Base-by-base conservation (phyloP, 1,140 invertebrate species). In the Trinorchestia longiramus region DNA sequence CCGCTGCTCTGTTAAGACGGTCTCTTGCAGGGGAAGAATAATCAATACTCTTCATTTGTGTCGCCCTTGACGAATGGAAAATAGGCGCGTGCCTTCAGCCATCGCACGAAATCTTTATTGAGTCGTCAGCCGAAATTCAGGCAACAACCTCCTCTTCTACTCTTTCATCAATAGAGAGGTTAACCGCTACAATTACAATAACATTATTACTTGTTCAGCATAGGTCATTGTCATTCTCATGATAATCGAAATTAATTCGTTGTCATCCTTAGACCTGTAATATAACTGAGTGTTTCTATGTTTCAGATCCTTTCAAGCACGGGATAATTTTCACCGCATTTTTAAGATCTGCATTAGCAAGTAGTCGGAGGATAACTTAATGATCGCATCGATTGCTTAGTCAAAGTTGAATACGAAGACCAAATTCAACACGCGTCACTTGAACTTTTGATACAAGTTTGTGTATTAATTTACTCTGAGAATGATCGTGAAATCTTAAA, bases 31-130 rank as follows among this genome's bases (percentile, higher is more conserved):
- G 62, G 62, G 62, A 77, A 77, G 62, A 77, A 77, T 77, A 77
- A 77, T 77, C 62, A 36, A 77, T 77, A 77, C 62, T 77, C 62
- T 77, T 77, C 62, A 77, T 77, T 77, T 77, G 62, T 77, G 62
- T 77, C 62, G 62, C 62, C 62, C 62, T 77, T 77, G 62, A 77
- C 62, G 62, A 77, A 77, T 77, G 62, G 28, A 77, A 77, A 77
- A 15, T 28, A 23, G 62, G 62, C 62, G 28, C 62, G 62, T 77
- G 62, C 62, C 62, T 77, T 77, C 62, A 77, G 62, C 62, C 28
- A 77, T 11, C 28, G 15, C 28, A 3, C 11, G 28, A 77, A 77
- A 77, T 77, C 11, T 77, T 77, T 77, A 77, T 77, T 77, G 62
- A 77, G 15, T 77, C 62, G 62, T 77, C 62, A 77, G 62, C 62